Conservation (phyloP, 2,888 invertebrate species). For the Nymphalis polychloros region DNA sequence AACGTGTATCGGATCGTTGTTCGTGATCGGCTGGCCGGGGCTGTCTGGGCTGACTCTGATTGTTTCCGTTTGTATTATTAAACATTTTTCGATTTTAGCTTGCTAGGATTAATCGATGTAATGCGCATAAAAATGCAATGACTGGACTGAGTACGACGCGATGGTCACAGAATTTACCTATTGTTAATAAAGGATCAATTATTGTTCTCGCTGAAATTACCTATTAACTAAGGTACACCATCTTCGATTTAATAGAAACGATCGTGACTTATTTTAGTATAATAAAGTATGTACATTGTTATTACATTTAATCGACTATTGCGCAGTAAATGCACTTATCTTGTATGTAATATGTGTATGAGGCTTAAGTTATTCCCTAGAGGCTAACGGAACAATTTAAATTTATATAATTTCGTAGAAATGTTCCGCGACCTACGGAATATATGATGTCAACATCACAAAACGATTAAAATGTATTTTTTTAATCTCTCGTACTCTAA, state of each 20-base stretch:
- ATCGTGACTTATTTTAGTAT: too few species aligned
- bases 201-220: not conserved
- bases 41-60: not conserved
- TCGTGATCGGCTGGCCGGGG: constrained; percentile 8
- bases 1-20: constrained; percentile 15
- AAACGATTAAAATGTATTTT: too few species aligned
- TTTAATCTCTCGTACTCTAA: too few species aligned
- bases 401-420: too few species aligned
- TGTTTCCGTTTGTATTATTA: constrained; percentile 5
- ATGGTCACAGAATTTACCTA: constrained; percentile 12
- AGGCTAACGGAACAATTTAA: too few species aligned
- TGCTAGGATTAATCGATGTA: not conserved
- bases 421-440: too few species aligned
- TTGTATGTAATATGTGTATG: too few species aligned
- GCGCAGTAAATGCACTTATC: too few species aligned
- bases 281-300: too few species aligned
- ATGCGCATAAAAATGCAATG: constrained; percentile 2
- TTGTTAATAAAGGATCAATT: constrained; percentile 12
- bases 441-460: too few species aligned
- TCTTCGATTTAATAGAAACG: not conserved
- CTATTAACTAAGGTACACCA: not conserved
- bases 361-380: too few species aligned
- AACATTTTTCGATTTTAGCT: constrained; percentile 4
- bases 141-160: constrained; percentile 11
- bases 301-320: too few species aligned